phyloP scores from a whole-genome alignment of 2,888 invertebrate genomes.

The Pyrrhosoma nymphula region DNA sequence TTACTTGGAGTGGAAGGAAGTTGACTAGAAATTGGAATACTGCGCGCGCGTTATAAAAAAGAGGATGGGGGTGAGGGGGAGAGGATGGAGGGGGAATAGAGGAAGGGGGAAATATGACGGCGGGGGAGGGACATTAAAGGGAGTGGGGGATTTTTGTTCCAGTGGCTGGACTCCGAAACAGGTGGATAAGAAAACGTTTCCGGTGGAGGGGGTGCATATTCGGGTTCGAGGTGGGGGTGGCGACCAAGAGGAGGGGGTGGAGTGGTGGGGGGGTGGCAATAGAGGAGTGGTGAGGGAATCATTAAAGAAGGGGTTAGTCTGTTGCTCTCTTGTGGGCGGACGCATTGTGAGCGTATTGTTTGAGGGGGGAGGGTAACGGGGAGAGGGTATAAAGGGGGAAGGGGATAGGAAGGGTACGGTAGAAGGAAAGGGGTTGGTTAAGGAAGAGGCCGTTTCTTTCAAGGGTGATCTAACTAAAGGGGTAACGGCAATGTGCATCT shows the following conservation, averaged over 20 bases:
- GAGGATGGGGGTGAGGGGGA: neutral
- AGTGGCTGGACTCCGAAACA: conserved; percentile 66
- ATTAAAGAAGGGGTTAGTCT: conserved; percentile 5
- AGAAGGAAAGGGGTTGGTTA: neutral
- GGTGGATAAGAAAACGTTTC: conserved; percentile 66
- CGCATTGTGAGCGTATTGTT: neutral
- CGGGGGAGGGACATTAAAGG: neutral
- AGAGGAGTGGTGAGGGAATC: neutral
- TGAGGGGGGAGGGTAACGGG: neutral
- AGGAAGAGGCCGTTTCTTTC: too few species aligned
- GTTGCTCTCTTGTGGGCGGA: conserved; percentile 2
- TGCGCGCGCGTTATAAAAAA: neutral
- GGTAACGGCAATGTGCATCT: too few species aligned
- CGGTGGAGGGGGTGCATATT: conserved; percentile 47
- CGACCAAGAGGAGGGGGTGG: neutral
- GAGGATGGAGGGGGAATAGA: neutral
- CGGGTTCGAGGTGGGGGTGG: neutral
- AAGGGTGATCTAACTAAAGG: too few species aligned
- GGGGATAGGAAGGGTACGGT: neutral
- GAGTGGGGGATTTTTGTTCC: conserved; percentile 46
- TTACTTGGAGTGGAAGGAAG: too few species aligned
- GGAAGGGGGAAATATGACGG: neutral
- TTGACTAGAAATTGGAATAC: neutral
- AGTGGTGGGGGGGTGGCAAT: neutral
- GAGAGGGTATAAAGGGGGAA: neutral